Percentiles rank a stretch among this genome's conserved stretches.
phyloP scores from a whole-genome alignment of 1,140 invertebrate species.

The Cecropterus lyciades region DNA sequence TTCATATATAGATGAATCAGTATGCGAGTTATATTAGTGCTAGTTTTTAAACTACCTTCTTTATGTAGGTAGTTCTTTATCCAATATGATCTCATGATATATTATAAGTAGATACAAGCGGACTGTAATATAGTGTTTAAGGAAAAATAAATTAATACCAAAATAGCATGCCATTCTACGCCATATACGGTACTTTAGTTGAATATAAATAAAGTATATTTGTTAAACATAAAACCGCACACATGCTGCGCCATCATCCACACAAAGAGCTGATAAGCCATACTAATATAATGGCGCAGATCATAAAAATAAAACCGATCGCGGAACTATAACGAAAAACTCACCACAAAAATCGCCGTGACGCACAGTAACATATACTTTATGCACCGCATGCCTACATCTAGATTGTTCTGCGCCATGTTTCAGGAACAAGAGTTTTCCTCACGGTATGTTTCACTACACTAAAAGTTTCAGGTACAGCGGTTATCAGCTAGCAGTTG shows the following conservation, averaged over 20 bases:
- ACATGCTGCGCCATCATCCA: not conserved
- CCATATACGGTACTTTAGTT: not conserved
- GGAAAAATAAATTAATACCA: no score
- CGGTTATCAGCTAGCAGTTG: conserved; percentile 55
- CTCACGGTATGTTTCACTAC: conserved; percentile 33
- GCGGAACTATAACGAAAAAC: conserved; percentile 65
- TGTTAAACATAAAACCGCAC: not conserved
- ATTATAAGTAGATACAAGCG: no score
- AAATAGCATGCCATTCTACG: not conserved
- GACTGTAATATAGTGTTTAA: no score
- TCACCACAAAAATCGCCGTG: conserved; percentile 94
- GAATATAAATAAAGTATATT: not conserved
- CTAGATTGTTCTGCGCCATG: conserved; percentile 86
- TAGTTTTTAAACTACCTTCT: no score
- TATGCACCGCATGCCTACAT: conserved; percentile 91
- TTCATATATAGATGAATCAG: no score
- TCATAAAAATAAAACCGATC: not conserved
- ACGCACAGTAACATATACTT: conserved; percentile 93
- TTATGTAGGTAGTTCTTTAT: no score
- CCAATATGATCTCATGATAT: no score
- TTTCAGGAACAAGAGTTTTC: conserved; percentile 44
- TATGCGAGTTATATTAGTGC: no score
- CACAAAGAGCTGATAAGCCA: conserved; percentile 15
- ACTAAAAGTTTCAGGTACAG: conserved; percentile 41
- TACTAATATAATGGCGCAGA: not conserved